Conservation (phyloP, 2,888 invertebrate species). For the Eristalis pertinax region DNA sequence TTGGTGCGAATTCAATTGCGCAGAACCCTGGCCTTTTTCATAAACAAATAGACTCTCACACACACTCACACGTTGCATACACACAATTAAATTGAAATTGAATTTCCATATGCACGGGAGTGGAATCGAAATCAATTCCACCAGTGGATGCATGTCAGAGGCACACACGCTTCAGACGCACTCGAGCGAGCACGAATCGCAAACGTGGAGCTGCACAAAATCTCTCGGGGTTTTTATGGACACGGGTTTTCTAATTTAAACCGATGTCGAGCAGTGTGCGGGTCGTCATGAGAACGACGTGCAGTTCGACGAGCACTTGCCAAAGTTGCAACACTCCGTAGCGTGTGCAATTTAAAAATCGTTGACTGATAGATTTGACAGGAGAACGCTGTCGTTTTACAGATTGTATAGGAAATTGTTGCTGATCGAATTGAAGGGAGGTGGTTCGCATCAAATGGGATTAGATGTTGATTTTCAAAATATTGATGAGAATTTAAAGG, state of each 20-base stretch:
- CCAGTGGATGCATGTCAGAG: background rate
- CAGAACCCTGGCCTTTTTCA: conserved; percentile 59
- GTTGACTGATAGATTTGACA: background rate
- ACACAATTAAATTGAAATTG: conserved; percentile 16
- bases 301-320: conserved; percentile 14
- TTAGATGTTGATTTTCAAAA: too few relatives aligned
- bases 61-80: background rate
- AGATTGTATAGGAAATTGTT: background rate
- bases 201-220: background rate
- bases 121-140: background rate
- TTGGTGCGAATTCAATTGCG: conserved; percentile 37
- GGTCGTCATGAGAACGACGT: conserved; percentile 12
- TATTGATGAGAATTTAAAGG: too few relatives aligned
- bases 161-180: conserved; percentile 11
- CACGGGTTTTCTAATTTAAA: conserved; percentile 37
- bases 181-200: conserved; percentile 4
- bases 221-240: conserved; percentile 2
- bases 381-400: background rate
- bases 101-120: background rate
- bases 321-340: conserved; percentile 1
- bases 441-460: too few relatives aligned
- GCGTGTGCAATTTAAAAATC: background rate
- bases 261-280: background rate
- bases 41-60: conserved; percentile 1
- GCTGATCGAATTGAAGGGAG: background rate